These are phyloP conservation scores for cat (Felis catus) DNA, from an alignment of 2,113 vertebrate genomes.

Conservation along the genomic window F.catus_Fca126_mat1.0 CM031412.1:8002501-8003000, in stretches of 20 bases:
- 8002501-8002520: neutral
- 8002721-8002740: conserved; percentile 10
- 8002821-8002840: neutral
- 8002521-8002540: neutral
- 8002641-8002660: neutral
- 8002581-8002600: neutral
- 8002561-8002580: neutral
- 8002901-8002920: neutral
- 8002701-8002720: neutral
- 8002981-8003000: neutral
- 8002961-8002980: neutral
- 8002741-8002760: neutral
- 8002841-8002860: neutral
- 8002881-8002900: neutral
- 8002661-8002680: neutral
- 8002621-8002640: neutral
- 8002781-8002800: neutral
- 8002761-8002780: neutral
- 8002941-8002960: neutral
- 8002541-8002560: conserved; percentile 13
- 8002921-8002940: neutral
- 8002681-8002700: neutral
- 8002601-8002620: neutral
- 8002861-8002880: neutral
- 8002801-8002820: conserved; percentile 27